Base-by-base conservation (phyloP, 2,113 vertebrate species). In the Paralichthys olivaceus region DNA sequence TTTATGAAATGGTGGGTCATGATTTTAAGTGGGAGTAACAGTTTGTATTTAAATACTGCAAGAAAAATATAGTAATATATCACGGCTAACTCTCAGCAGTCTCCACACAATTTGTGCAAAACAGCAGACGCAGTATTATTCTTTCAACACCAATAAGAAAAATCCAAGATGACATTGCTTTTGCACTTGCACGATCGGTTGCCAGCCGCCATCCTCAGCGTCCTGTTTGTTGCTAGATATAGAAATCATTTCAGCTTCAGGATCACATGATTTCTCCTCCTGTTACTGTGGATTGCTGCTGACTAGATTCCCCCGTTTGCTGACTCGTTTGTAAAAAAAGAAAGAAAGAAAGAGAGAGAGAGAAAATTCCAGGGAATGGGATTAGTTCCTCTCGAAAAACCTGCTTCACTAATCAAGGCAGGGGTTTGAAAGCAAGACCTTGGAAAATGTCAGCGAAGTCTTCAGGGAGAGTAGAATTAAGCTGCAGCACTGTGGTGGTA, bases 1-100 rank as follows among this genome's bases (percentile, higher is more conserved):
- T 98, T 87, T 98, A 98, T 87, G 96, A 98, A 85, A 97, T 96
- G 0, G 97, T 98, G 0, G 97, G 97, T 34, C 96, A 97, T 73
- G 96, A 98, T 89, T 98, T 98, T 86, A 92, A 96, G 72, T 98
- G 97, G 97, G 97, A 98, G 37, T 98, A 86, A 63, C 61, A 56
- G 54, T 54, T 23, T 64, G 29, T 73, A 75, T 81, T 65, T 34
- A 78, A 75, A 57, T 55, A 32, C 17, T 17, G 69, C 6, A 34
- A 65, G 25, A 69, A 37, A 85, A 29, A 80, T 70, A 54, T 58
- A 69, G 73, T 60, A n/a, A n/a, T 51, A 51, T 51, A 51, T n/a
- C 49, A 8, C 17, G 15, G 43, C 43, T 19, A 47, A 47, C 40
- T 15, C 4, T 43, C 40, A 43, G 40, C 43, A 47, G 43, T 47